Conservation (phyloP, 2,113 vertebrate species). For the Nibea albiflora region DNA sequence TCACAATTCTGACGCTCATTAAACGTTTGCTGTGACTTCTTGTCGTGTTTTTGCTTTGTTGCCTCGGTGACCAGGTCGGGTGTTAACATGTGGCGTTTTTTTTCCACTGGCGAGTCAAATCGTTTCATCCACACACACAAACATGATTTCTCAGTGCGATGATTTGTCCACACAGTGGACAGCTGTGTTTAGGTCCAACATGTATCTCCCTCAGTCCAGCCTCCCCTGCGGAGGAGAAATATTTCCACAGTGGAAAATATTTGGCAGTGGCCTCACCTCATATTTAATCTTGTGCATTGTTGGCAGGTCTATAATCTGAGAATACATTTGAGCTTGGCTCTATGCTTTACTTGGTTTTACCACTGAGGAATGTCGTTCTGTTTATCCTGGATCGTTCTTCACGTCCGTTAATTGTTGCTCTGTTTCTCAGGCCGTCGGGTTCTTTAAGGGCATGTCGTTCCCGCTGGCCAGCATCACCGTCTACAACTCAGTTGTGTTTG, state of each 20-base stretch:
- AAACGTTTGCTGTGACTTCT: too few species aligned
- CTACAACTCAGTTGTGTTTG: slow-evolving; percentile 95
- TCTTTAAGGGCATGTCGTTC: slow-evolving; percentile 99
- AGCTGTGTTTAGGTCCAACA: slow-evolving; percentile 38
- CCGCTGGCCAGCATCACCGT: slow-evolving; percentile 91
- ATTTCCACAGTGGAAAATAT: slow-evolving; percentile 17
- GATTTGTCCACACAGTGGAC: not conserved
- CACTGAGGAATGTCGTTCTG: not conserved
- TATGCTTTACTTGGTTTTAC: not conserved
- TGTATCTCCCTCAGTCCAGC: not conserved
- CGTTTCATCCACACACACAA: not conserved
- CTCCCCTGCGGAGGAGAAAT: not conserved
- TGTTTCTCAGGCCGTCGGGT: slow-evolving; percentile 85
- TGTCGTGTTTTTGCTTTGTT: too few species aligned
- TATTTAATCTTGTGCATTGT: not conserved
- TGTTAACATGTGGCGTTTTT: too few species aligned
- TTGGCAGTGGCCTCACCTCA: not conserved
- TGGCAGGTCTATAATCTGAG: not conserved
- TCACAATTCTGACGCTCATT: too few species aligned
- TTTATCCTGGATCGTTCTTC: not conserved
- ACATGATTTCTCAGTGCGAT: not conserved
- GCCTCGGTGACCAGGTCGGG: too few species aligned
- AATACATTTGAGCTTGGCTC: not conserved
- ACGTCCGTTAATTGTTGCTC: not conserved
- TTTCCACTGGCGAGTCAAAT: too few species aligned